Conservation (phyloP, 2,113 vertebrate species). For the Sturnira hondurensis region DNA sequence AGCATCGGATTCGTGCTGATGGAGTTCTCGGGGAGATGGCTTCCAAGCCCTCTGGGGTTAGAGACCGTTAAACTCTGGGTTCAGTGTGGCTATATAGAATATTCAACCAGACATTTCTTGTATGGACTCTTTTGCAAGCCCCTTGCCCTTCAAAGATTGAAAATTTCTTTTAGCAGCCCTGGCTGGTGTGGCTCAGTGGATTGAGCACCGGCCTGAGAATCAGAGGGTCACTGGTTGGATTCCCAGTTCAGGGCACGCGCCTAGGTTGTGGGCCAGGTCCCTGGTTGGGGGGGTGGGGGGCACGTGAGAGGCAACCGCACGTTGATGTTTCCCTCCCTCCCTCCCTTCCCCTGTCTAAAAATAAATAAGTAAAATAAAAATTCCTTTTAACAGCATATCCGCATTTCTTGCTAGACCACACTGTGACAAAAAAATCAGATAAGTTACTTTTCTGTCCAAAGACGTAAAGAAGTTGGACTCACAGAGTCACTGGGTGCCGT, state of each 20-base stretch:
- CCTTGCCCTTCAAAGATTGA: neutral
- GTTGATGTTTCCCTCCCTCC: too few species aligned
- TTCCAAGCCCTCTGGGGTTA: neutral
- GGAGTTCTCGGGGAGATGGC: neutral
- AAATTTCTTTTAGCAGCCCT: neutral
- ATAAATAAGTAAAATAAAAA: neutral
- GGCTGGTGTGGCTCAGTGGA: too few species aligned
- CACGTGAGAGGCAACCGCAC: too few species aligned
- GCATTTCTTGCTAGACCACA: neutral
- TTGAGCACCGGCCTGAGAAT: too few species aligned
- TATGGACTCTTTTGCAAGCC: neutral
- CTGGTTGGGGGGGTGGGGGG: too few species aligned
- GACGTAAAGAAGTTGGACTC: neutral
- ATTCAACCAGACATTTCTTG: neutral
- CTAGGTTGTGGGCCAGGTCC: too few species aligned
- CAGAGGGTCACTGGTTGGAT: too few species aligned
- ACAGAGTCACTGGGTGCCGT: neutral
- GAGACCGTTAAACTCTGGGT: neutral
- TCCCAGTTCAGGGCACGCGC: too few species aligned
- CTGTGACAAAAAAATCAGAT: neutral
- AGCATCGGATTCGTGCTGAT: neutral
- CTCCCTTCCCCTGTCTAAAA: too few species aligned
- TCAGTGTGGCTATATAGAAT: neutral
- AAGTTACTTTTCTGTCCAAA: neutral
- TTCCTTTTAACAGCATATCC: neutral